These are phyloP conservation scores for Crambe crambe DNA, from an alignment of 37 sponge, comb jelly and placozoan genomes.

Conservation along the genomic window DNA sequence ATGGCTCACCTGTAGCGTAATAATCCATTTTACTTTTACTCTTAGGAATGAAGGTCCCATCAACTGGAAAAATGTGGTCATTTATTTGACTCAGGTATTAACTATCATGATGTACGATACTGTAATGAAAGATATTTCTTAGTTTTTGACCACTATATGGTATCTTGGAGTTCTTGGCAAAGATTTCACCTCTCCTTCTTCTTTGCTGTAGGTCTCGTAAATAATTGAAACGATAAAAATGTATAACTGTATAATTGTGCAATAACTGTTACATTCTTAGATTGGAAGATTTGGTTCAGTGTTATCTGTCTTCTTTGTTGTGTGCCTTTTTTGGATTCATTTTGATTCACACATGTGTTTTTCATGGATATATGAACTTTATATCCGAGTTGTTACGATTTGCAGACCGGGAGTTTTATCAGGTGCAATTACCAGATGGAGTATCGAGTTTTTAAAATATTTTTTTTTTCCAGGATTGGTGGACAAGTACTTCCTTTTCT, in stretches of 20 bases:
- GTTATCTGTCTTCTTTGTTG: constrained; percentile 9
- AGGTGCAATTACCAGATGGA: neutral
- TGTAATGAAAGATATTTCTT: neutral
- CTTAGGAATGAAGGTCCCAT: constrained; percentile 23
- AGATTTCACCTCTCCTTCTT: constrained; percentile 19
- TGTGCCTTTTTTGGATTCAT: constrained; percentile 24
- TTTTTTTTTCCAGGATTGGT: constrained; percentile 66
- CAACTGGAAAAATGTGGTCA: constrained; percentile 8
- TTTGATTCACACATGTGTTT: constrained; percentile 23
- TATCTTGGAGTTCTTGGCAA: neutral
- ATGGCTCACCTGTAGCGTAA: too few relatives aligned
- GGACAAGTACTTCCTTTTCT: constrained; percentile 53
- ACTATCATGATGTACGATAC: neutral
- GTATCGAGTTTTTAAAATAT: neutral
- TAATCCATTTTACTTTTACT: constrained; percentile 73
- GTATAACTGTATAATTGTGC: neutral
- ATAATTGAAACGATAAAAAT: too few relatives aligned
- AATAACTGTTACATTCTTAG: neutral
- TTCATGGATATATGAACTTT: constrained; percentile 74
- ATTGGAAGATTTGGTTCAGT: constrained; percentile 1
- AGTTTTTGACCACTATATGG: constrained; percentile 19
- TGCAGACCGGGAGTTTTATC: constrained; percentile 78
- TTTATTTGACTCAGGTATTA: constrained; percentile 22
- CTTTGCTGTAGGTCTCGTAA: constrained; percentile 14
- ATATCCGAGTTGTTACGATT: constrained; percentile 61